Evolutionary conservation across 1,140 invertebrate genomes (phyloP), one percentile per base, ranked within the genome.

Genomic region (Kradibia gibbosae): DNA sequence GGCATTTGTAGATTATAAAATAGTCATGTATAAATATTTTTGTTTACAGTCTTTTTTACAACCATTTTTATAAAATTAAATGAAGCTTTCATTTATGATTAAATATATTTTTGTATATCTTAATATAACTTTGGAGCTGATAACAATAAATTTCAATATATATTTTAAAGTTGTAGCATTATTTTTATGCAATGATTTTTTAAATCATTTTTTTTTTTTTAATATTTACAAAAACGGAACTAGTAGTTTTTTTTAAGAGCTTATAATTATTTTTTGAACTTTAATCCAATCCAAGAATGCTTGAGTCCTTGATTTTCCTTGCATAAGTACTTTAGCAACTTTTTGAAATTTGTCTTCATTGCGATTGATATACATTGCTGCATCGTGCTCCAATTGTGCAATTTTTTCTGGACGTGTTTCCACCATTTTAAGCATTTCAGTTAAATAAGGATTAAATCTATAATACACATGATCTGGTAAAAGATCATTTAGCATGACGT

Each of bases 361-460:
- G 84, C 94, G 92, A 82, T 95, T 89, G 77, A 96, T 93, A 86
- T 97, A 97, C 90, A 96, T 95, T 55, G 92, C 87, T 0, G 95
- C 94, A 89, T 95, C 95, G 55, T 92, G 89, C 83, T 95, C 92
- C 55, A 95, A 85, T 86, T 92, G 93, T 70, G 91, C 87, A 1
- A 95, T 87, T 86, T 95, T 95, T 13, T 93, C 94, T 5, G 94
- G 93, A 83, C 95, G 91, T 55, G 95, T 96, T 90, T 98, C 97
- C 86, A 97, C 96, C 92, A 99, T 94, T 3, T 93, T 92, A 34
- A 97, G 92, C 87, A 96, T 94, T 88, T 97, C 95, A 70, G 94
- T 95, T 50, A 98, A 91, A 85, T 97, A 97, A 0, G 98, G 98
- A 91, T 98, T 98, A 88, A 99, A 96, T 13, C 98, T 93, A 87